Percentiles rank a stretch among this genome's conserved stretches.
phyloP scores from a whole-genome alignment of 92 coral and sea anemone genomes.

The Galaxea fascicularis region DNA sequence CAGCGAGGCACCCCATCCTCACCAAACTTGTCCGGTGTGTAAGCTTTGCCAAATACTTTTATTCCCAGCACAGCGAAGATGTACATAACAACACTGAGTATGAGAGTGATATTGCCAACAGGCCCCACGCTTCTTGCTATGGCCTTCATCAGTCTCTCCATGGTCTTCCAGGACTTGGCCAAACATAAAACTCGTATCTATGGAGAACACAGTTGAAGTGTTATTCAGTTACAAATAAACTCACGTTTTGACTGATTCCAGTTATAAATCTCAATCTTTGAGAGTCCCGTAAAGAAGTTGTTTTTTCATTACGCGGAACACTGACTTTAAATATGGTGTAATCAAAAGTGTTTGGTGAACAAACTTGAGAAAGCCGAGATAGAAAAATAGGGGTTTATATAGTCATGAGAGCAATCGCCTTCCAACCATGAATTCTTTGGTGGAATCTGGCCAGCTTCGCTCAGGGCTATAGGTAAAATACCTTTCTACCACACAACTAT shows the following conservation, averaged over 20 bases:
- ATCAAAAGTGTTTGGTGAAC: too few species aligned
- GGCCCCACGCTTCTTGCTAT: conserved; percentile 87
- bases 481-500: too few species aligned
- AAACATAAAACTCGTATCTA: conserved; percentile 82
- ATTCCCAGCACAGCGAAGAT: conserved; percentile 88
- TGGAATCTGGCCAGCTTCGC: too few species aligned
- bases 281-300: too few species aligned
- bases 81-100: conserved; percentile 76
- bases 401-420: too few species aligned
- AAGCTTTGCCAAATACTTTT: conserved; percentile 79
- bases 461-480: too few species aligned
- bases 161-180: conserved; percentile 88
- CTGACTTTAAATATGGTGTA: too few species aligned
- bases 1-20: conserved; percentile 79
- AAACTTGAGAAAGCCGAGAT: too few species aligned
- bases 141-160: conserved; percentile 80
- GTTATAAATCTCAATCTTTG: too few species aligned
- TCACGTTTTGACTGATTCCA: not conserved
- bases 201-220: not conserved
- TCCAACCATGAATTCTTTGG: too few species aligned
- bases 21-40: conserved; percentile 82
- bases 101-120: conserved; percentile 80
- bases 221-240: not conserved
- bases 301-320: too few species aligned
- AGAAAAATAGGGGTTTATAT: too few species aligned